These are phyloP conservation scores for Rhynchophorus ferrugineus DNA, from an alignment of 1,140 invertebrate species.

Conservation along the genomic window DNA sequence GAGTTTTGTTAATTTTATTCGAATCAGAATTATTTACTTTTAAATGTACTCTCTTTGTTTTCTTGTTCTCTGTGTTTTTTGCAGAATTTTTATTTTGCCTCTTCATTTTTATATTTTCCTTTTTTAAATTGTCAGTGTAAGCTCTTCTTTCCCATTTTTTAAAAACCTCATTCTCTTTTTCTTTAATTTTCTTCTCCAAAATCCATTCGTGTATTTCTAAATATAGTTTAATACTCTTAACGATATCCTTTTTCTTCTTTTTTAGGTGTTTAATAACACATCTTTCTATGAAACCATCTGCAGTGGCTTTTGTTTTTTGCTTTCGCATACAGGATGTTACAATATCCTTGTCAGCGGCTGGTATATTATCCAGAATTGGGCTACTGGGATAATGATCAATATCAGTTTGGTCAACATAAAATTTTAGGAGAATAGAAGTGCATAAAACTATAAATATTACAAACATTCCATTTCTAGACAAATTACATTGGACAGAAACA, in stretches of 20 bases:
- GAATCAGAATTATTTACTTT: not conserved
- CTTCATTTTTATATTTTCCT: too few relatives aligned
- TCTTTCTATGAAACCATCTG: constrained; percentile 1
- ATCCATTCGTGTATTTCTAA: constrained; percentile 7
- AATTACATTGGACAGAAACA: not conserved
- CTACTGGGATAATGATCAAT: not conserved
- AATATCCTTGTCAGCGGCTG: constrained; percentile 4
- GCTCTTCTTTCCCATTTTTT: not conserved
- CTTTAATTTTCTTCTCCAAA: constrained; percentile 3
- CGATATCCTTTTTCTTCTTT: constrained; percentile 1
- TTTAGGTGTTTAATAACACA: constrained; percentile 7
- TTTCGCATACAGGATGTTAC: constrained; percentile 1
- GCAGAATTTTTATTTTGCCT: too few relatives aligned
- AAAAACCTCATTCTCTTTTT: not conserved
- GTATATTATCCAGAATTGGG: not conserved
- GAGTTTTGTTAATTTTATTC: not conserved
- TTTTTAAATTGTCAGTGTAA: not conserved
- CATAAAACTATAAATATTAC: not conserved
- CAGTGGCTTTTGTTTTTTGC: constrained; percentile 3
- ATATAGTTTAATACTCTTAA: constrained; percentile 3
- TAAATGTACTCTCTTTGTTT: not conserved
- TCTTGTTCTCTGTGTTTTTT: too few relatives aligned
- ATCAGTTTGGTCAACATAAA: not conserved
- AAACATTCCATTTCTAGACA: not conserved
- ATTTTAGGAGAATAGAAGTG: not conserved